Conservation (phyloP, 1,140 invertebrate genomes). For the Brachionus rubens region DNA sequence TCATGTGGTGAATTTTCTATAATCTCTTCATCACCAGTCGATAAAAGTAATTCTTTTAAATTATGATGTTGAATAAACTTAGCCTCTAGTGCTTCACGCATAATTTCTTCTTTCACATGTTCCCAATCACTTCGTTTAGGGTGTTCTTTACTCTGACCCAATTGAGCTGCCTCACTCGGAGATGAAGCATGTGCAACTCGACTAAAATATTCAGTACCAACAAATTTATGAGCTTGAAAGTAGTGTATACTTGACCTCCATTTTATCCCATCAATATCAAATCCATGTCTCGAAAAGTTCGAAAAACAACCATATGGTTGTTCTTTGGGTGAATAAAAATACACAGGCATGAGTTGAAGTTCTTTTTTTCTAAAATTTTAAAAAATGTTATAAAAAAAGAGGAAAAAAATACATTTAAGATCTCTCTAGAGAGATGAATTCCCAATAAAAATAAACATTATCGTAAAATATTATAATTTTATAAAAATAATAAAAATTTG, state of each 20-base stretch:
- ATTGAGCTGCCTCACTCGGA: background rate
- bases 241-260: constrained; percentile 38
- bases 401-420: too few species aligned
- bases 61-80: constrained; percentile 21
- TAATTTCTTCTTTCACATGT: constrained; percentile 34
- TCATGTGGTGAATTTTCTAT: constrained; percentile 19
- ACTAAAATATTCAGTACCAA: background rate
- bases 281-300: constrained; percentile 10
- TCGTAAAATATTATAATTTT: too few species aligned
- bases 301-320: constrained; percentile 36
- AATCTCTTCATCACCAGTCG: constrained; percentile 1
- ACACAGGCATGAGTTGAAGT: too few species aligned
- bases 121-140: constrained; percentile 22
- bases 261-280: constrained; percentile 9
- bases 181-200: background rate
- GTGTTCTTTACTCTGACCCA: background rate
- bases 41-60: constrained; percentile 2
- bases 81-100: background rate
- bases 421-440: too few species aligned
- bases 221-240: constrained; percentile 44
- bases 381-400: too few species aligned
- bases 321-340: constrained; percentile 13
- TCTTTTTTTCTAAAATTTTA: too few species aligned
- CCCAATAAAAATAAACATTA: too few species aligned
- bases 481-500: too few species aligned